Conservation (phyloP, 1,140 invertebrate genomes). For the Proctacanthus coquilletti region DNA sequence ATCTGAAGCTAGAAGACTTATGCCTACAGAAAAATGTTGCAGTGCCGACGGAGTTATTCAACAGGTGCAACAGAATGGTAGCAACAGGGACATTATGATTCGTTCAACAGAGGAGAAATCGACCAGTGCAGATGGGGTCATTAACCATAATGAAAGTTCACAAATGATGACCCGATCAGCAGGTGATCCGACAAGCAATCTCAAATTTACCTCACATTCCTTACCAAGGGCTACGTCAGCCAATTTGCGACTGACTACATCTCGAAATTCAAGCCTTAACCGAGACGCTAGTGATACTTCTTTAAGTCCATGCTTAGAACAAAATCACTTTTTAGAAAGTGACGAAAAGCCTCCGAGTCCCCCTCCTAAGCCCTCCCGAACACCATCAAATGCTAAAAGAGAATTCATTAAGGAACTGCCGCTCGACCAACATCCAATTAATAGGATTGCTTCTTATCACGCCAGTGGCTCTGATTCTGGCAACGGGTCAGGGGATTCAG, state of each 20-base stretch:
- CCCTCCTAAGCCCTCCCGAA: constrained; percentile 55
- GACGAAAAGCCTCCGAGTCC: constrained; percentile 31
- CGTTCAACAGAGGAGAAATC: constrained; percentile 23
- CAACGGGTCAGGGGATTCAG: constrained; percentile 71
- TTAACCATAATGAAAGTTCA: constrained; percentile 13
- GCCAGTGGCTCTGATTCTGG: constrained; percentile 75
- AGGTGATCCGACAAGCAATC: constrained; percentile 14
- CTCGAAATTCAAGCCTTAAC: constrained; percentile 22
- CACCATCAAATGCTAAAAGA: constrained; percentile 39
- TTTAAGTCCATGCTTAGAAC: constrained; percentile 33
- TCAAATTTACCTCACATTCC: constrained; percentile 40
- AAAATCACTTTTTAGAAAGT: constrained; percentile 14
- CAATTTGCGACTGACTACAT: constrained; percentile 21
- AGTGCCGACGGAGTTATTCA: constrained; percentile 46
- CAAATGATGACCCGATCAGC: constrained; percentile 24
- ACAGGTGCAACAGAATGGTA: constrained; percentile 6
- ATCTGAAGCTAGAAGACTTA: constrained; percentile 21
- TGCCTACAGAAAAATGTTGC: constrained; percentile 35
- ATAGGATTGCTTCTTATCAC: constrained; percentile 48
- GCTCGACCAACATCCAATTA: constrained; percentile 18
- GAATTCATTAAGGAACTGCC: constrained; percentile 12
- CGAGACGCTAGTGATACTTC: constrained; percentile 41
- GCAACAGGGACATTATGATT: constrained; percentile 15
- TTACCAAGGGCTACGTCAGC: constrained; percentile 30
- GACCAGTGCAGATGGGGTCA: constrained; percentile 13